Evolutionary conservation across 2,888 invertebrate genomes (phyloP), one percentile per base, ranked within the genome.

Genomic region (Aphidoletes aphidimyza): DNA sequence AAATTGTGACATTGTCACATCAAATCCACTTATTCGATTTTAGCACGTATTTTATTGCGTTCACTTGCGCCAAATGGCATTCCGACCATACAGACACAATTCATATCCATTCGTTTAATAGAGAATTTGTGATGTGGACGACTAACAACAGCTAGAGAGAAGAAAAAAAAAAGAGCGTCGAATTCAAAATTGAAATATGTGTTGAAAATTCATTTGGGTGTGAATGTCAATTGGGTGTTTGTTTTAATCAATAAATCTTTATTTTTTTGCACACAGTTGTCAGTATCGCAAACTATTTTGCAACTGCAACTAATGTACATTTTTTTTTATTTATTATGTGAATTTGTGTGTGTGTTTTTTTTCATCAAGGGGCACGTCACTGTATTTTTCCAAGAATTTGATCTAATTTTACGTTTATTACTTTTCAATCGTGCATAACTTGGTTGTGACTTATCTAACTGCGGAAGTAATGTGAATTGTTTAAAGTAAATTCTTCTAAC

Each of bases 1-100:
- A 81, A 81, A 81, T 81, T 36, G 81, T 81, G 81, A 81, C 81
- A 81, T 81, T 81, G 81, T 81, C 81, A 81, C 81, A 81, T 81
- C 81, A 81, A 36, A 81, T 81, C 81, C 81, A 81, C 81, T 81
- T 81, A 69, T 69, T 81, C 81, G 81, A 81, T 81, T 81, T 81
- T 22, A 37, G 36, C 37, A 81, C 81, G 37, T 81, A 81, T 81
- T n/a, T 81, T 69, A 81, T 37, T 81, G 36, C 37, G 37, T 11
- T 54, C 22, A 54, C 5, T 54, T 54, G 54, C 54, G 54, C n/a
- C 81, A 81, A 81, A 81, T 81, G 81, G 26, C 37, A 81, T 81
- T 81, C 81, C 81, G 81, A 81, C 36, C 37, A 81, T 81, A 37
- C 81, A 37, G 81, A 81, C 36, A 81, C 37, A 81, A 37, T 37